A percentile compares a stretch with the other conserved stretches of the same genome.
Conservation (phyloP, 2,113 vertebrate genomes). For the Zapus hudsonius region DNA sequence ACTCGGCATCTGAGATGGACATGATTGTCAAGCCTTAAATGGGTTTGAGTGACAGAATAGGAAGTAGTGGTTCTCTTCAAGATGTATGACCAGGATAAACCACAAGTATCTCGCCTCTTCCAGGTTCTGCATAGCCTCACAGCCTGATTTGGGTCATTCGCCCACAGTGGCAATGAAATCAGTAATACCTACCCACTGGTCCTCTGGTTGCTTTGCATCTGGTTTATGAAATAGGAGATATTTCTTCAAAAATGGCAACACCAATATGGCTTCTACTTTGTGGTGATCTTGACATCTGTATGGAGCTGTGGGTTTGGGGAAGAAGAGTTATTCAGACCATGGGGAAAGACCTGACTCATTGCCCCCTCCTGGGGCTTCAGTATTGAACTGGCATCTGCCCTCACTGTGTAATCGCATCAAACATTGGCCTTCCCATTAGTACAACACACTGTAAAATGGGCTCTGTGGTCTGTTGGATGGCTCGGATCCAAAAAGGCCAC, state of each 20-base stretch:
- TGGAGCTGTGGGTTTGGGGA: conserved; percentile 97
- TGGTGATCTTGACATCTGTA: conserved; percentile 94
- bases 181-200: conserved; percentile 98
- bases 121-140: conserved; percentile 98
- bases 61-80: conserved; percentile 82
- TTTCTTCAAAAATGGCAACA: conserved; percentile 87
- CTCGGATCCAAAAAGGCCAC: conserved; percentile 96
- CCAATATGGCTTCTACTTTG: conserved; percentile 96
- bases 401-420: conserved; percentile 97
- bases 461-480: conserved; percentile 97
- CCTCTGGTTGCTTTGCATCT: conserved; percentile 95
- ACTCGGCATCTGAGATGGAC: conserved; percentile 82
- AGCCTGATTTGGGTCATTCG: conserved; percentile 97
- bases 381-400: conserved; percentile 95
- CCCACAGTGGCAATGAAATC: conserved; percentile 96
- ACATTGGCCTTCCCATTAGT: conserved; percentile 96
- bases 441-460: conserved; percentile 99
- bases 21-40: conserved; percentile 81
- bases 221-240: conserved; percentile 88
- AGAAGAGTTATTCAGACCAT: conserved; percentile 97
- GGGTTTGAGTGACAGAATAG: conserved; percentile 76
- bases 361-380: conserved; percentile 99
- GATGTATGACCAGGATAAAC: conserved; percentile 94
- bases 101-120: conserved; percentile 93
- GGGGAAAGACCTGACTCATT: conserved; percentile 96